Evolutionary conservation across 2,113 vertebrate genomes (phyloP).

Genomic region (Grantiella picta): DNA sequence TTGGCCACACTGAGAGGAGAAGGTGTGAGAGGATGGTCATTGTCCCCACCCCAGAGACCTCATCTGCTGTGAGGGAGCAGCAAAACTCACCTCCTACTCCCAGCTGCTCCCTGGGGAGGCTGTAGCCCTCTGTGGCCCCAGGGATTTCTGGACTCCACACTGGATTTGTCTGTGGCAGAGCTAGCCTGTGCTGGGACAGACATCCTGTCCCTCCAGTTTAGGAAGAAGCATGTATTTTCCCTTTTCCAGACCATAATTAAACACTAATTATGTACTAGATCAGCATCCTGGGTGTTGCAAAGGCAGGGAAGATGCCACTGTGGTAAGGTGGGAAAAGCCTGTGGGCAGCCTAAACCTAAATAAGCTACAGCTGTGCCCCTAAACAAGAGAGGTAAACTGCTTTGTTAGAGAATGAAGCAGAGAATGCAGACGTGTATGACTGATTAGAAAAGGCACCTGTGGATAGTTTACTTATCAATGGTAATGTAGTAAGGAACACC

Average conservation of each 20-base stretch:
- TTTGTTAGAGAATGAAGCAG: too few relatives aligned
- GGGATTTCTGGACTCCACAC: background rate
- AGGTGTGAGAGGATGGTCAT: background rate
- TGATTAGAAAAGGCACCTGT: too few relatives aligned
- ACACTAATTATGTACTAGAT: background rate
- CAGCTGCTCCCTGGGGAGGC: background rate
- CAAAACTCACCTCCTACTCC: background rate
- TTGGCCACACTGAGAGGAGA: background rate
- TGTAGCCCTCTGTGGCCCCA: background rate
- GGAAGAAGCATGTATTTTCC: background rate
- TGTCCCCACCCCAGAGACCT: background rate
- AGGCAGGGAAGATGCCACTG: background rate
- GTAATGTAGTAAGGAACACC: too few relatives aligned
- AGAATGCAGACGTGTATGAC: too few relatives aligned
- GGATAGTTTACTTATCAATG: too few relatives aligned
- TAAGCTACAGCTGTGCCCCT: too few relatives aligned
- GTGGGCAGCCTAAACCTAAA: too few relatives aligned
- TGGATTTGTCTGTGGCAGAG: background rate
- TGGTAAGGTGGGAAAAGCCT: too few relatives aligned
- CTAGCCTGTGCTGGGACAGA: background rate
- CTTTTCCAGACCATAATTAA: background rate
- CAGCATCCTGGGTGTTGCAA: background rate
- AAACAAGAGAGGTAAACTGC: too few relatives aligned
- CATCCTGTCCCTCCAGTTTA: rapidly evolving
- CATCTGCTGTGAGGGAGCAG: background rate